Evolutionary conservation across 2,797 vertebrate species (phyloP), one percentile per base, ranked within the genome.

Genomic region (Ptychobarbus kaznakovi): DNA sequence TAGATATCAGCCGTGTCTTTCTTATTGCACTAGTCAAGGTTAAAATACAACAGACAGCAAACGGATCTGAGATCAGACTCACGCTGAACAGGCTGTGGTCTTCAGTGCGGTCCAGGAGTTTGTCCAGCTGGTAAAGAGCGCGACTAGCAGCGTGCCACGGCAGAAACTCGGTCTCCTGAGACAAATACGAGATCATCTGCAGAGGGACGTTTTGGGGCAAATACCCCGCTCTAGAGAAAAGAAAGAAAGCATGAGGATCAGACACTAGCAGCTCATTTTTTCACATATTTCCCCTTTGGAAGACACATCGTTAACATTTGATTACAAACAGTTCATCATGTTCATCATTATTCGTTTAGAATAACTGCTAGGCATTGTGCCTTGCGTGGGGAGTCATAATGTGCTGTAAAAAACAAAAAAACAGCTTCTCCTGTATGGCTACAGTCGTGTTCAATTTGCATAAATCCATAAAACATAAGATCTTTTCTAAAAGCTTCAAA

Each of bases 141-240:
- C 97, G 92, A 92, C 98, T 99, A 95, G 97, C 97, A 61, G 98
- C 95, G 4, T 99, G 98, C 98, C 98, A 99, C 40, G 98, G 98
- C 87, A 99, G 95, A 93, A 99, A 99, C 94, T 98, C 97, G 81
- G 94, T 95, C 94, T 99, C 98, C 85, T 96, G 95, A 35, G 97
- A 96, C 90, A 99, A 94, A 89, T 99, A 99, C 92, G 94, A 95
- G 93, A 99, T 97, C 92, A 99, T 95, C 95, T 99, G 97, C 91
- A 99, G 90, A 75, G 98, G 97, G 84, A 99, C 93, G 88, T 96
- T 96, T 93, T 99, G 98, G 88, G 98, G 97, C 92, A 99, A 96
- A 95, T 97, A 98, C 75, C 98, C 98, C 49, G 98, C 98, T 94
- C 98, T 99, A 25, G 1, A 40, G 12, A 56, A 1, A 80, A 15